Conservation (phyloP, 2,888 invertebrate species). For the Andrena camellia region DNA sequence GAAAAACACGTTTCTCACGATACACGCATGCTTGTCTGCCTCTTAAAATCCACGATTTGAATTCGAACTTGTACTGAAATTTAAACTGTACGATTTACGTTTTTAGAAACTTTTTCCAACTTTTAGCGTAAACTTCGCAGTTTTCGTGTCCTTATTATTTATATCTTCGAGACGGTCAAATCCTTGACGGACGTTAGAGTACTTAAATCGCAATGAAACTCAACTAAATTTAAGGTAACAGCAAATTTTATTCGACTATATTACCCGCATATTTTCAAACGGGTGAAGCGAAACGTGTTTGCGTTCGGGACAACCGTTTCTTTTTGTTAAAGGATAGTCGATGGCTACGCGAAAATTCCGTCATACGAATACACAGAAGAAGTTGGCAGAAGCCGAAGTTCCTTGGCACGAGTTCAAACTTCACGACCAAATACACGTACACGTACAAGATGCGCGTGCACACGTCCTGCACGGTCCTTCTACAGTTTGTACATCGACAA, state of each 20-base stretch:
- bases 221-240: neutral
- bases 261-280: neutral
- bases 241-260: neutral
- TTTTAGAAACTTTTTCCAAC: neutral
- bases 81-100: neutral
- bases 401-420: slow-evolving; percentile 78
- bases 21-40: no score
- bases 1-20: slow-evolving; percentile 2
- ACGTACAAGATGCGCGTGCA: slow-evolving; percentile 3
- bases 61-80: no score
- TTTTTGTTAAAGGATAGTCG: slow-evolving; percentile 30
- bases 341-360: slow-evolving; percentile 36
- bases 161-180: neutral
- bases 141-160: neutral
- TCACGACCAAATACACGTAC: slow-evolving; percentile 71
- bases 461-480: slow-evolving; percentile 28
- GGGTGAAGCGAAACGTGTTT: neutral
- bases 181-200: neutral
- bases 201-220: neutral
- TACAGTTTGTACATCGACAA: slow-evolving; percentile 15
- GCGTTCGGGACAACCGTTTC: neutral
- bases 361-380: slow-evolving; percentile 23
- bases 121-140: no score
- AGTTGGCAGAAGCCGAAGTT: slow-evolving; percentile 72
- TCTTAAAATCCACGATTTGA: no score